phyloP scores from a whole-genome alignment of 2,888 invertebrate species.

The Homarus gammarus region DNA sequence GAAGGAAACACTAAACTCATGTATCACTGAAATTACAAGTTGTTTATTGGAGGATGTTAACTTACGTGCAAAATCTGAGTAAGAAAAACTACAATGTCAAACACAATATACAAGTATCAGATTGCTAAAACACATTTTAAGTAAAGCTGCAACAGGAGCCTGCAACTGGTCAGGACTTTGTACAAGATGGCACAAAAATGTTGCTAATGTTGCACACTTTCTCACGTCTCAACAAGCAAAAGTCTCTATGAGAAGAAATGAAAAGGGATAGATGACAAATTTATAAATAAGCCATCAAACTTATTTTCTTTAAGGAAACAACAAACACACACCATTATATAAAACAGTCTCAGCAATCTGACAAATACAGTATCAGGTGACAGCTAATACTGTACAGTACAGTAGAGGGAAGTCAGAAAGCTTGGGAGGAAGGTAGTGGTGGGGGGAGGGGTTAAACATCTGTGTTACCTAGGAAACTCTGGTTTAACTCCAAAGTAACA shows the following conservation, averaged over 20 bases:
- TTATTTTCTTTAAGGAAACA: not conserved
- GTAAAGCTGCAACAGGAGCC: not conserved
- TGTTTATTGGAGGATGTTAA: no score
- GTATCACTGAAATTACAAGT: no score
- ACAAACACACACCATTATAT: not conserved
- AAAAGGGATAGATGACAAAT: no score
- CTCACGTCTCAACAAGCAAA: not conserved
- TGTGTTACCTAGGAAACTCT: conserved; percentile 90
- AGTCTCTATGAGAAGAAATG: not conserved
- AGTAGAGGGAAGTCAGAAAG: not conserved
- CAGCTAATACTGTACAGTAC: not conserved
- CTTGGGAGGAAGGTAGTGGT: not conserved
- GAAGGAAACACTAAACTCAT: no score
- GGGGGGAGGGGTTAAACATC: not conserved
- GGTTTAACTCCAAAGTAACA: conserved; percentile 93
- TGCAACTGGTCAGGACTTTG: not conserved
- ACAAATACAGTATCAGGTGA: not conserved
- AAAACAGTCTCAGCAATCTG: not conserved
- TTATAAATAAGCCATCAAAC: no score
- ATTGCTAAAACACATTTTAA: not conserved
- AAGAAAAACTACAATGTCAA: not conserved
- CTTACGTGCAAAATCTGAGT: not conserved
- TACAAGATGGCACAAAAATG: not conserved
- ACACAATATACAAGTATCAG: not conserved
- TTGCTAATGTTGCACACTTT: not conserved